Evolutionary conservation across 2,113 vertebrate genomes (phyloP).

Genomic region (Dinomys branickii): DNA sequence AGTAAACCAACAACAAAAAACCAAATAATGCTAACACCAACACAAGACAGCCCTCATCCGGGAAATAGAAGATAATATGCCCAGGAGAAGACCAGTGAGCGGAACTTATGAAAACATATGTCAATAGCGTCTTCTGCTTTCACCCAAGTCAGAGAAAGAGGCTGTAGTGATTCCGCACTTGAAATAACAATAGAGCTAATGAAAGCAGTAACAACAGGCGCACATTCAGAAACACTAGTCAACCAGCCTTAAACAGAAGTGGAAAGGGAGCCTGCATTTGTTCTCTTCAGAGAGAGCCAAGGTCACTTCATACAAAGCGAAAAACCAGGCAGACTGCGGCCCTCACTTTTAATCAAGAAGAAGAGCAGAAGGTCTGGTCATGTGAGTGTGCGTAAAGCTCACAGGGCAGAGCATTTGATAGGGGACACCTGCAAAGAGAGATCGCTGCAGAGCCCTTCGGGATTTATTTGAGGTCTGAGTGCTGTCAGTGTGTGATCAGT

Average conservation of each 20-base stretch:
- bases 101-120: neutral
- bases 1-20: neutral
- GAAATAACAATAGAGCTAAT: neutral
- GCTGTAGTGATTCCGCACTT: neutral
- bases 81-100: neutral
- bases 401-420: too few relatives aligned
- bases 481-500: rapidly evolving
- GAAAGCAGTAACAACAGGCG: neutral
- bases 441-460: too few relatives aligned
- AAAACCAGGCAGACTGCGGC: rapidly evolving
- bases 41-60: neutral
- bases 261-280: rapidly evolving
- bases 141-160: neutral
- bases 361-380: too few relatives aligned
- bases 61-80: neutral
- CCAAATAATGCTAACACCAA: too few relatives aligned
- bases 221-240: rapidly evolving
- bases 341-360: rapidly evolving
- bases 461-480: neutral
- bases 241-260: neutral
- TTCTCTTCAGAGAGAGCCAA: too few relatives aligned
- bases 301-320: neutral
- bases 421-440: neutral
- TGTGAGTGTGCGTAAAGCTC: too few relatives aligned
- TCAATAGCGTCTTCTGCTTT: neutral